These are phyloP conservation scores for Bombus pascuorum DNA, from an alignment of 1,140 invertebrate species.

Conservation along the genomic window DNA sequence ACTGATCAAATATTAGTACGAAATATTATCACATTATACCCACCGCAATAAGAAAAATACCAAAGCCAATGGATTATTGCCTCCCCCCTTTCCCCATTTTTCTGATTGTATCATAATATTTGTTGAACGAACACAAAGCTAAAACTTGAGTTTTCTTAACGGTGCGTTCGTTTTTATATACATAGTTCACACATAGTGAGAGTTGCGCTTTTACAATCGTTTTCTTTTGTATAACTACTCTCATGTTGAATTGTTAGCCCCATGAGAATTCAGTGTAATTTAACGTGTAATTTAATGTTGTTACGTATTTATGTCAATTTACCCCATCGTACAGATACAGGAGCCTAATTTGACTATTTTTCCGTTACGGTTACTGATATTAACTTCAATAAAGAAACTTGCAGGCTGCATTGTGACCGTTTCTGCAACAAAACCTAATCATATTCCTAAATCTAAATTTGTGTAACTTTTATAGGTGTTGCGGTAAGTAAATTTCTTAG, in stretches of 20 bases:
- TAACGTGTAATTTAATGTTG: conserved; percentile 69
- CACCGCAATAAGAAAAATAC: conserved; percentile 78
- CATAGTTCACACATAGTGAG: conserved; percentile 8
- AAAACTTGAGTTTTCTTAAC: conserved; percentile 48
- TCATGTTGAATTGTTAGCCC: conserved; percentile 61
- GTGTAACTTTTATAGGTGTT: background rate
- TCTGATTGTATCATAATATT: conserved; percentile 65
- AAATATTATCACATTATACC: conserved; percentile 68
- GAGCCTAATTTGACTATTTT: conserved; percentile 62
- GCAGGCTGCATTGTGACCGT: conserved; percentile 54
- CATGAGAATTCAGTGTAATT: conserved; percentile 69
- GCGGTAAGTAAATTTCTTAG: background rate
- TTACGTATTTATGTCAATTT: conserved; percentile 55
- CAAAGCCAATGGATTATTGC: conserved; percentile 73
- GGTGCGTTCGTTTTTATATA: conserved; percentile 39
- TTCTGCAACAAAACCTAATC: conserved; percentile 12
- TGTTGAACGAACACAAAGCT: conserved; percentile 3
- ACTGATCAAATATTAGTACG: conserved; percentile 57
- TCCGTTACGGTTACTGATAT: conserved; percentile 73
- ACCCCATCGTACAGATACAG: conserved; percentile 40
- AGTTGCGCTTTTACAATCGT: conserved; percentile 63
- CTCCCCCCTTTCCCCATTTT: conserved; percentile 28
- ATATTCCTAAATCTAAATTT: conserved; percentile 15
- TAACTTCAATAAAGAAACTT: conserved; percentile 74
- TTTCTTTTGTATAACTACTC: conserved; percentile 52